Conservation (phyloP, 1,140 invertebrate genomes). For the Achatina immaculata region DNA sequence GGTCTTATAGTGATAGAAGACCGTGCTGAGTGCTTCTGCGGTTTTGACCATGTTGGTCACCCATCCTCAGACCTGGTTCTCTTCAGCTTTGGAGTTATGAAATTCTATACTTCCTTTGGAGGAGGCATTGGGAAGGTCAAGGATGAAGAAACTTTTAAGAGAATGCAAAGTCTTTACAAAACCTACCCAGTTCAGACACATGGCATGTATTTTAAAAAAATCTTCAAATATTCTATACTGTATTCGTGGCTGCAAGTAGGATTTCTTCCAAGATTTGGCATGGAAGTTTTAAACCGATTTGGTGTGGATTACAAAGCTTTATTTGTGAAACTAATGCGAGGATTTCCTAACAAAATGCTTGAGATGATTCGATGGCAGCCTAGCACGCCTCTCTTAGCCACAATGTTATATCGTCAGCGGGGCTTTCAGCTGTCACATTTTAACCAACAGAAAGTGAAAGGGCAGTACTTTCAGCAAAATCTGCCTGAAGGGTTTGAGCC, state of each 20-base stretch:
- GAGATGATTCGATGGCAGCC: slow-evolving; percentile 65
- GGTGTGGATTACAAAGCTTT: slow-evolving; percentile 60
- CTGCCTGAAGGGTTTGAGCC: slow-evolving; percentile 58
- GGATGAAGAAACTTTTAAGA: slow-evolving; percentile 54
- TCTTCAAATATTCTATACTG: slow-evolving; percentile 62
- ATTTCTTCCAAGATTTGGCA: slow-evolving; percentile 52
- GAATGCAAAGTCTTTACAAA: slow-evolving; percentile 58
- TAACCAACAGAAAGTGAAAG: slow-evolving; percentile 56
- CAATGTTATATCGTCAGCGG: slow-evolving; percentile 56
- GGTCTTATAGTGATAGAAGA: slow-evolving; percentile 68
- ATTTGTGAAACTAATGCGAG: slow-evolving; percentile 62
- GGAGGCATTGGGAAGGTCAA: slow-evolving; percentile 68
- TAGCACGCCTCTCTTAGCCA: slow-evolving; percentile 60
- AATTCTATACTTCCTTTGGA: slow-evolving; percentile 69
- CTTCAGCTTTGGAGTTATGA: slow-evolving; percentile 71
- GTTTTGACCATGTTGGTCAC: slow-evolving; percentile 66
- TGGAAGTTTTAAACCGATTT: slow-evolving; percentile 46
- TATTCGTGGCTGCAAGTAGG: slow-evolving; percentile 62
- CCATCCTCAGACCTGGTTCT: slow-evolving; percentile 64
- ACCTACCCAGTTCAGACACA: slow-evolving; percentile 58
- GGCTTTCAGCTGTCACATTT: slow-evolving; percentile 54
- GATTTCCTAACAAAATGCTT: slow-evolving; percentile 66
- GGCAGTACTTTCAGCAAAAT: slow-evolving; percentile 61
- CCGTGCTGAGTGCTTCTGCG: slow-evolving; percentile 70
- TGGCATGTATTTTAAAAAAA: slow-evolving; percentile 64